Conservation (phyloP, 2,888 invertebrate species). For the Heliothis peltigera region DNA sequence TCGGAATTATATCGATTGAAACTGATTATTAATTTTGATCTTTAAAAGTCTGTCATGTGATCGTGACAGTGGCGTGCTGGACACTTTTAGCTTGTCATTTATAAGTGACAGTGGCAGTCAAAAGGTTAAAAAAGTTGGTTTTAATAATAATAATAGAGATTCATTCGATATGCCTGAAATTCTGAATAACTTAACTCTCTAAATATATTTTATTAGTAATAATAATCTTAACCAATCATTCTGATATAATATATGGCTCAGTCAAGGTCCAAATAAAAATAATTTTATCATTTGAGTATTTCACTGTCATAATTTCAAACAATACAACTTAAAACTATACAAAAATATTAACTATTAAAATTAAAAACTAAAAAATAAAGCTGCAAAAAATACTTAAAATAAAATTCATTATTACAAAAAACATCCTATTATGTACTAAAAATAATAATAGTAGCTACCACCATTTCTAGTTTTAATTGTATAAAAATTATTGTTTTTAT, state of each 20-base stretch:
- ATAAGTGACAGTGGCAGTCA: too few relatives aligned
- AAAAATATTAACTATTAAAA: constrained; percentile 36
- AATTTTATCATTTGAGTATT: constrained; percentile 60
- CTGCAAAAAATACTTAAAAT: constrained; percentile 63
- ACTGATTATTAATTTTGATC: too few relatives aligned
- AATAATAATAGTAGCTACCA: constrained; percentile 66
- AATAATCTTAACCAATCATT: constrained; percentile 19
- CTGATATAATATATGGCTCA: constrained; percentile 45
- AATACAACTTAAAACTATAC: constrained; percentile 46
- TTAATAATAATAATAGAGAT: too few relatives aligned
- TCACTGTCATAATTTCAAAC: constrained; percentile 54
- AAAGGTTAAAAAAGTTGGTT: too few relatives aligned
- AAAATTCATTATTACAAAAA: constrained; percentile 62
- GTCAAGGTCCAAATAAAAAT: constrained; percentile 40
- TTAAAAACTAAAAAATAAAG: constrained; percentile 60
- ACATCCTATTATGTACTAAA: constrained; percentile 62
- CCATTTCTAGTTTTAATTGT: constrained; percentile 57
- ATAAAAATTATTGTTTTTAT: constrained; percentile 52
- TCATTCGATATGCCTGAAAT: not conserved
- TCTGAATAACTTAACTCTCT: not conserved
- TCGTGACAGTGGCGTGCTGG: too few relatives aligned
- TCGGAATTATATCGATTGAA: too few relatives aligned
- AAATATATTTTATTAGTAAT: not conserved
- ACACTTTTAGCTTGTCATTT: too few relatives aligned
- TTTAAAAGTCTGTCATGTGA: too few relatives aligned